Percentiles rank a stretch among this genome's conserved stretches.
Evolutionary conservation across 2,888 invertebrate genomes (phyloP).

Genomic region (Sturmia bella): DNA sequence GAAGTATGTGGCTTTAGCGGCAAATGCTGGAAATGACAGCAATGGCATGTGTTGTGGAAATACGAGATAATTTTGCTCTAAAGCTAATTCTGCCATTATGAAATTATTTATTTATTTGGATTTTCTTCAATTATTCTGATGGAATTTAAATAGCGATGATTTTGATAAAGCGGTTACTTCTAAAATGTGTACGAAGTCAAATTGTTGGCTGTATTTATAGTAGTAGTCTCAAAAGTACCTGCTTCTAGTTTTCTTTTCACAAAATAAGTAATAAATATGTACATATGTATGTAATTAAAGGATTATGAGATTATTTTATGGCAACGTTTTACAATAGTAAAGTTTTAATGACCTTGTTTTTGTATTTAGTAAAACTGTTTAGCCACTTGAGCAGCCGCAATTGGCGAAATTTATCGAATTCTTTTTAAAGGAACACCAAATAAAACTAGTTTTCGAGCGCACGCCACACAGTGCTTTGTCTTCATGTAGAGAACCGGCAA

Average conservation of each 20-base stretch:
- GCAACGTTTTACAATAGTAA: conserved; percentile 27
- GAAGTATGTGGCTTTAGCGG: neutral
- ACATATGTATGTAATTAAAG: neutral
- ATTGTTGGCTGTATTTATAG: conserved; percentile 16
- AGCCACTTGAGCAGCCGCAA: neutral
- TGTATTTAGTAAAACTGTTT: neutral
- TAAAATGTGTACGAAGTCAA: conserved; percentile 9
- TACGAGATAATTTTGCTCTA: conserved; percentile 8
- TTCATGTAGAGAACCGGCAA: too few relatives aligned
- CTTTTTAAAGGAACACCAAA: too few relatives aligned
- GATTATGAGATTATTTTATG: neutral
- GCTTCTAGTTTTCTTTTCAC: neutral
- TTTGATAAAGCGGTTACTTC: neutral
- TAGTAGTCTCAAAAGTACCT: conserved; percentile 27
- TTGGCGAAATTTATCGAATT: too few relatives aligned
- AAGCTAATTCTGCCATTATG: conserved; percentile 20
- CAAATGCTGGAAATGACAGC: neutral
- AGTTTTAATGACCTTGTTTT: conserved; percentile 39
- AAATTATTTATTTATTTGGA: neutral
- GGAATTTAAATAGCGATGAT: neutral
- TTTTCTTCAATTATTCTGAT: neutral
- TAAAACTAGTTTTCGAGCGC: too few relatives aligned
- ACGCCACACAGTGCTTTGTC: too few relatives aligned
- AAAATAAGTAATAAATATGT: neutral
- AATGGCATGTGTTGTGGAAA: conserved; percentile 19